phyloP scores from a whole-genome alignment of 2,888 invertebrate genomes.

The Aphodius sticticus region DNA sequence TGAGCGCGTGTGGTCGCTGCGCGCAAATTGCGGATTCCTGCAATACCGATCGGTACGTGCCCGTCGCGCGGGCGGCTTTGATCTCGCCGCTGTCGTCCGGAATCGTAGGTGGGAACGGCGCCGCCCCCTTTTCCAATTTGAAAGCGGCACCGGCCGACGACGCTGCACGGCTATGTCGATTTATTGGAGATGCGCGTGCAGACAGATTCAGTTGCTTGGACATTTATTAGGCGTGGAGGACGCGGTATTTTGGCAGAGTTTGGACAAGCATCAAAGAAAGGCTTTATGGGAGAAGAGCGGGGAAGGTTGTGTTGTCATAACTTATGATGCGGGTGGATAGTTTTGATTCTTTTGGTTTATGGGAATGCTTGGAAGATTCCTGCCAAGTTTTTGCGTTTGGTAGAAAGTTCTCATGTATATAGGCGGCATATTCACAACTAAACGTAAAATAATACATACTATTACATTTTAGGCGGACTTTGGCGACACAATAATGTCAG shows the following conservation, averaged over 20 bases:
- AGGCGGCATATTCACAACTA: too few relatives aligned
- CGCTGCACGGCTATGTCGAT: constrained; percentile 6
- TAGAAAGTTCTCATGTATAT: too few relatives aligned
- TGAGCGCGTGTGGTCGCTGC: constrained; percentile 38
- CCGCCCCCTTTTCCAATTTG: constrained; percentile 36
- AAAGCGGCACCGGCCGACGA: constrained; percentile 31
- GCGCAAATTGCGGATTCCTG: constrained; percentile 45
- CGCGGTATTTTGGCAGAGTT: not conserved
- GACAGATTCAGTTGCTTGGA: not conserved
- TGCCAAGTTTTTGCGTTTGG: too few relatives aligned
- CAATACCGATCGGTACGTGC: constrained; percentile 43
- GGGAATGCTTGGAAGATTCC: too few relatives aligned
- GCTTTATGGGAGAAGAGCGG: not conserved
- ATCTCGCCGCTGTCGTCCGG: constrained; percentile 40
- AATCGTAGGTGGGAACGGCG: constrained; percentile 31
- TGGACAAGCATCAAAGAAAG: not conserved
- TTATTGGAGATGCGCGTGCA: not conserved
- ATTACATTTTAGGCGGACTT: too few relatives aligned
- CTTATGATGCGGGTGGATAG: not conserved
- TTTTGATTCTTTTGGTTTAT: too few relatives aligned
- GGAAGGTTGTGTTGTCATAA: not conserved
- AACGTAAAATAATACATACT: too few relatives aligned
- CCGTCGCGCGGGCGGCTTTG: constrained; percentile 38
- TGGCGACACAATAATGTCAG: too few relatives aligned
- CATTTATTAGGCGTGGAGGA: not conserved